A percentile compares a stretch with the other conserved stretches of the same genome.
Conservation (phyloP, 2,113 vertebrate species). For the Mesembrinibis cayennensis region DNA sequence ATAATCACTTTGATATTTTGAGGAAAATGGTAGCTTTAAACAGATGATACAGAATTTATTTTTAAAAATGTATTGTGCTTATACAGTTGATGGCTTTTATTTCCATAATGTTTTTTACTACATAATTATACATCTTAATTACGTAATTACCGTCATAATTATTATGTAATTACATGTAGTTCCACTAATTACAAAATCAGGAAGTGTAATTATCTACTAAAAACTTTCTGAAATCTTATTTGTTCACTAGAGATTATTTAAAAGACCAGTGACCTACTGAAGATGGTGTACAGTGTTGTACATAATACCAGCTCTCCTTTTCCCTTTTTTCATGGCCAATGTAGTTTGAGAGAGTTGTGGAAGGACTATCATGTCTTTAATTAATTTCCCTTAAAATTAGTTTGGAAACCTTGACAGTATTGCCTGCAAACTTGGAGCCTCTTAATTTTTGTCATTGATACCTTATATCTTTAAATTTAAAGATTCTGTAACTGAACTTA, state of each 20-base stretch:
- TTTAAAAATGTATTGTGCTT: conserved; percentile 84
- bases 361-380: neutral
- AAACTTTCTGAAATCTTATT: conserved; percentile 84
- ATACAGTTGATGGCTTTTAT: conserved; percentile 84
- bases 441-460: neutral
- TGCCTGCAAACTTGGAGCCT: neutral
- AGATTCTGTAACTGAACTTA: neutral
- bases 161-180: conserved; percentile 87
- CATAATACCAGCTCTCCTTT: neutral
- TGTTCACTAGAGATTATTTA: conserved; percentile 79
- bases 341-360: neutral
- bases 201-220: conserved; percentile 86
- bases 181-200: conserved; percentile 87
- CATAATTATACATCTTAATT: conserved; percentile 88
- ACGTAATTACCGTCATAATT: conserved; percentile 86
- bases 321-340: neutral
- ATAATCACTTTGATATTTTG: conserved; percentile 80
- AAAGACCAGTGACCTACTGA: conserved; percentile 78
- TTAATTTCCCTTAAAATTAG: neutral
- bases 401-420: neutral
- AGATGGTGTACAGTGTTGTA: neutral
- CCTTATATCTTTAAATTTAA: neutral
- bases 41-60: conserved; percentile 79
- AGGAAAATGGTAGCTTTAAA: conserved; percentile 79
- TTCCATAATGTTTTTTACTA: conserved; percentile 88